Conservation (phyloP, 2,113 vertebrate genomes). For the Syrmaticus mikado region DNA sequence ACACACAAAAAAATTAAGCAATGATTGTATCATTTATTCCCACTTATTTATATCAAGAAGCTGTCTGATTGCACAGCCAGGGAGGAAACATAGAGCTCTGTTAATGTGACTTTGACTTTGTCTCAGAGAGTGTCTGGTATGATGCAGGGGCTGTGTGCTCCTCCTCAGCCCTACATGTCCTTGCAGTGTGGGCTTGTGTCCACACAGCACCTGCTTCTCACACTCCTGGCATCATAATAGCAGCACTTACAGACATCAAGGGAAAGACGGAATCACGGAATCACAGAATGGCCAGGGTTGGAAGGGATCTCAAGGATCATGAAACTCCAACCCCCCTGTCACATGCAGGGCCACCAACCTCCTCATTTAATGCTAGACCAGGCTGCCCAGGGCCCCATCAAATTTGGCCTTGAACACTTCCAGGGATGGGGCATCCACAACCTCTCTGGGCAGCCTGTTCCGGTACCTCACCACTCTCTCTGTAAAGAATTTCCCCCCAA, state of each 20-base stretch:
- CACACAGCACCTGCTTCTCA: not conserved
- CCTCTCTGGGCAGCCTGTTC: no score
- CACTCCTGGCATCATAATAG: not conserved
- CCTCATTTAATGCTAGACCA: no score
- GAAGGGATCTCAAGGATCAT: no score
- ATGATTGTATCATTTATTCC: not conserved
- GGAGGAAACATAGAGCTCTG: not conserved
- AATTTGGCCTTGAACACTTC: no score
- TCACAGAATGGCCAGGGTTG: no score
- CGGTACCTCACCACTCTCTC: no score
- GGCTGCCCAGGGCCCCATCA: no score
- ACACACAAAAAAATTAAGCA: not conserved
- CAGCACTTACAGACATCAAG: not conserved
- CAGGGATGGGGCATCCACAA: no score
- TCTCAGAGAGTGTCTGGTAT: accelerated
- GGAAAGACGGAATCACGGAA: not conserved
- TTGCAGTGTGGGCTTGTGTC: not conserved
- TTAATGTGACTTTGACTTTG: not conserved
- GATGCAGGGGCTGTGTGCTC: not conserved
- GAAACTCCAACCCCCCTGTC: no score
- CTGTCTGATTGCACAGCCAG: not conserved
- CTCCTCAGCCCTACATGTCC: accelerated
- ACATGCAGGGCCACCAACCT: no score
- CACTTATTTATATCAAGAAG: not conserved
- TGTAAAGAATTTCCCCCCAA: no score